phyloP scores from a whole-genome alignment of 2,113 vertebrate species.

The Coptodon rendalli region DNA sequence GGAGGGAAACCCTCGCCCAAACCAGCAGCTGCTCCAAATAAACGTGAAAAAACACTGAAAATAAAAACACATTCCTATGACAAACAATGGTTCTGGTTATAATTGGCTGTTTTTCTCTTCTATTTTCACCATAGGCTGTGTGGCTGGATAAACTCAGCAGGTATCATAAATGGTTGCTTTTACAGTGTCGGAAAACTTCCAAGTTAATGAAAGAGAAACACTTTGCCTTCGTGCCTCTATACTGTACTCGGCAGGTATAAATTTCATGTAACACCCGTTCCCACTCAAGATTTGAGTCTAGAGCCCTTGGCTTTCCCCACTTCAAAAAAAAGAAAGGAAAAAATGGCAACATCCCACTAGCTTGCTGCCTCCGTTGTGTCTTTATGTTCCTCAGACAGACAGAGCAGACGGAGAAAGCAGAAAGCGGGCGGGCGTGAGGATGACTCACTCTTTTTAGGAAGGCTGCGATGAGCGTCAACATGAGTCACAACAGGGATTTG shows the following conservation, averaged over 20 bases:
- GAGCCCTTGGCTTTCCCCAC: neutral
- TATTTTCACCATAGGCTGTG: slow-evolving; percentile 23
- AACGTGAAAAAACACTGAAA: slow-evolving; percentile 43
- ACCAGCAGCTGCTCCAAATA: slow-evolving; percentile 65
- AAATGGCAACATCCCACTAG: neutral
- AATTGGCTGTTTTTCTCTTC: slow-evolving; percentile 30
- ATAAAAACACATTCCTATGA: slow-evolving; percentile 37
- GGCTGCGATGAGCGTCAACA: slow-evolving; percentile 50
- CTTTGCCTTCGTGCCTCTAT: neutral
- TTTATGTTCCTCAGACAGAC: slow-evolving; percentile 30
- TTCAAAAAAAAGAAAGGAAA: neutral
- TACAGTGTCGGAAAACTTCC: neutral
- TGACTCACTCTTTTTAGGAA: slow-evolving; percentile 58
- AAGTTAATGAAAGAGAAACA: slow-evolving; percentile 6
- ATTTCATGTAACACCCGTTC: neutral
- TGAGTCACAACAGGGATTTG: slow-evolving; percentile 52
- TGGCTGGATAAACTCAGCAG: slow-evolving; percentile 21
- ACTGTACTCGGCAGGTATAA: neutral
- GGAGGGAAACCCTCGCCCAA: slow-evolving; percentile 60
- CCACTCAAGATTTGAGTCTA: neutral
- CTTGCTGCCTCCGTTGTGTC: slow-evolving; percentile 4
- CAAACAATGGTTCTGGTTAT: slow-evolving; percentile 48
- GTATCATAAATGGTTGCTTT: slow-evolving; percentile 17
- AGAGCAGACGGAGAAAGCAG: slow-evolving; percentile 23
- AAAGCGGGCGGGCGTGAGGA: slow-evolving; percentile 24